Conservation (phyloP, 2,888 invertebrate species). For the Nasonovia ribisnigri region DNA sequence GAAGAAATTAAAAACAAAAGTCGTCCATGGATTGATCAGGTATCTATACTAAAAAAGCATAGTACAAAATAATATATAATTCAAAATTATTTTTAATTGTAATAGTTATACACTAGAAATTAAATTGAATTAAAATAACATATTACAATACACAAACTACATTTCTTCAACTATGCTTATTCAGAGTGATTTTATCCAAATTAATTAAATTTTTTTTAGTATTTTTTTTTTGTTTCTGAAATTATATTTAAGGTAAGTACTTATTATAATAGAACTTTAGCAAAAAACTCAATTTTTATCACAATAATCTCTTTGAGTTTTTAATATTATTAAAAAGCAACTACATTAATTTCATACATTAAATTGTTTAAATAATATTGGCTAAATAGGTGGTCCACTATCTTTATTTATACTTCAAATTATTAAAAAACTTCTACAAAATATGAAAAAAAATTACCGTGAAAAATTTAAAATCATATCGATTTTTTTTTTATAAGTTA, state of each 20-base stretch:
- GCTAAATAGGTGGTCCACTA: not conserved
- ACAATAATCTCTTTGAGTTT: not conserved
- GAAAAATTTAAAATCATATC: not conserved
- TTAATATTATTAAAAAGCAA: not conserved
- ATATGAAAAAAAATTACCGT: not conserved
- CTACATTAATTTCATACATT: not conserved
- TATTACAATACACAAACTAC: not conserved
- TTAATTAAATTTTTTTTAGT: not conserved
- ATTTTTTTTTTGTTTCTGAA: not conserved
- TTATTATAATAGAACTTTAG: not conserved
- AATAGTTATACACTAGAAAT: not conserved
- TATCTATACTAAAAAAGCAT: not conserved
- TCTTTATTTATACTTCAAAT: not conserved
- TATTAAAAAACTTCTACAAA: not conserved
- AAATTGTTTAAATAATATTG: not conserved
- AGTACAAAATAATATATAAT: not conserved
- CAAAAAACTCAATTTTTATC: not conserved
- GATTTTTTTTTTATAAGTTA: not conserved
- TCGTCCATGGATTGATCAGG: slow-evolving; percentile 41
- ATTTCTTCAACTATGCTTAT: not conserved
- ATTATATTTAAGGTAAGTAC: not conserved
- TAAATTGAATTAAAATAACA: not conserved
- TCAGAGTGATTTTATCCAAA: not conserved
- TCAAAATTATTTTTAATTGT: not conserved
- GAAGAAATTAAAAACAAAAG: slow-evolving; percentile 28